These are phyloP conservation scores for Adrianichthys oophorus DNA, from an alignment of 2,797 vertebrate species.

Conservation along the genomic window DNA sequence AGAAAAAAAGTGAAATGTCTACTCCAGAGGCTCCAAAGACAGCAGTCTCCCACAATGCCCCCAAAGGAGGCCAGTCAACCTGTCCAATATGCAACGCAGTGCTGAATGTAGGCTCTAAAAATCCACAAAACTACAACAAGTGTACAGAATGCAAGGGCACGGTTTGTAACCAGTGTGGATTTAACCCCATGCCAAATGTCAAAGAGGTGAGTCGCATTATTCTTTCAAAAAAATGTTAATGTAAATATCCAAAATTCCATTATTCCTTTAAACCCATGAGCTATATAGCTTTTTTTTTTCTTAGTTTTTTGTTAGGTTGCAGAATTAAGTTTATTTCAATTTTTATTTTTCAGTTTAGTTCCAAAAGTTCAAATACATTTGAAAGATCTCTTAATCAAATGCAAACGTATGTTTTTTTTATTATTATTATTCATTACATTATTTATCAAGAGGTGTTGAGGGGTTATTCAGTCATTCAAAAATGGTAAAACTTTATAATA, in stretches of 20 bases:
- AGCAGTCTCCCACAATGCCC: slow-evolving; percentile 36
- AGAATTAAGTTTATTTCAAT: background rate
- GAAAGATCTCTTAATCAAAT: background rate
- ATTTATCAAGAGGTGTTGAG: too few species aligned
- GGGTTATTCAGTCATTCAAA: too few species aligned
- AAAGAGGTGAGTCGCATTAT: slow-evolving; percentile 81
- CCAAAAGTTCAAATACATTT: background rate
- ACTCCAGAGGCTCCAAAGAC: slow-evolving; percentile 38
- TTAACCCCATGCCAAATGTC: slow-evolving; percentile 92
- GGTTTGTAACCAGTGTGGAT: slow-evolving; percentile 97
- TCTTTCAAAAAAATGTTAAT: background rate
- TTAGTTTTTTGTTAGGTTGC: background rate
- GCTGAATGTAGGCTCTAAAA: slow-evolving; percentile 84
- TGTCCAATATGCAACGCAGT: slow-evolving; percentile 91
- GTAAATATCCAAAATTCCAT: background rate
- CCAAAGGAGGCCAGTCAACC: slow-evolving; percentile 49
- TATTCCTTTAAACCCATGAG: background rate
- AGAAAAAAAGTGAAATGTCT: slow-evolving; percentile 55
- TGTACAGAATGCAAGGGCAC: slow-evolving; percentile 92
- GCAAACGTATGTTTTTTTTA: too few species aligned
- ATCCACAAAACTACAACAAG: slow-evolving; percentile 87
- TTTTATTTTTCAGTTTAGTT: slow-evolving; percentile 2
- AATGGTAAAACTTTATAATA: too few species aligned
- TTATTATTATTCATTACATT: too few species aligned
- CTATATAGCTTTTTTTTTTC: background rate